Conservation (phyloP, 2,888 invertebrate species). For the Caenorhabditis drosophilae region DNA sequence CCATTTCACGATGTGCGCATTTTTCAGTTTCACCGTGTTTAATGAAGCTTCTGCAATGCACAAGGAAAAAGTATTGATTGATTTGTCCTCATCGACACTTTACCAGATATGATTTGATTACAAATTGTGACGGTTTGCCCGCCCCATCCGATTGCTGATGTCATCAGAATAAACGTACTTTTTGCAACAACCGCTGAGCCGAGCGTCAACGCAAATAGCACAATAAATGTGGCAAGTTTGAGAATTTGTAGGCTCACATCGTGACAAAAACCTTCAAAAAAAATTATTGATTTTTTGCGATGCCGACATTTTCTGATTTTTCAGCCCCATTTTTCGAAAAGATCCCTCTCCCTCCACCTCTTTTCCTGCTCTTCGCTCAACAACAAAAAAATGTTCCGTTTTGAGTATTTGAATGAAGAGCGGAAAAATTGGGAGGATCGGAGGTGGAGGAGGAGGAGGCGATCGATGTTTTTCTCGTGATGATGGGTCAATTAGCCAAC, state of each 20-base stretch:
- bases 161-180: conserved; percentile 67
- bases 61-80: background rate
- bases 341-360: too few species aligned
- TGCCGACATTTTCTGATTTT: background rate
- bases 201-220: conserved; percentile 64
- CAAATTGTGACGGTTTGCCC: conserved; percentile 67
- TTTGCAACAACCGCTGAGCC: conserved; percentile 61
- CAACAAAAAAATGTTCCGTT: conserved; percentile 1
- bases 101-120: conserved; percentile 60
- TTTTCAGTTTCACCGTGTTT: conserved; percentile 62
- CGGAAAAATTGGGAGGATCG: too few species aligned
- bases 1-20: conserved; percentile 69
- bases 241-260: conserved; percentile 67
- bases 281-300: background rate
- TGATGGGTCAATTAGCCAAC: conserved; percentile 37
- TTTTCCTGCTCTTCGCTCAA: too few species aligned
- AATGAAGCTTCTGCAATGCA: conserved; percentile 50
- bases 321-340: too few species aligned
- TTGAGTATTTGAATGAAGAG: too few species aligned
- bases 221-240: conserved; percentile 67
- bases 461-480: too few species aligned
- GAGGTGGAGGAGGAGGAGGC: too few species aligned
- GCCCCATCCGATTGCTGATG: conserved; percentile 67
- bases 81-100: background rate
- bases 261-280: conserved; percentile 64